Evolutionary conservation across 2,888 invertebrate species (phyloP), one percentile per base, ranked within the genome.

Genomic region (Papilio protenor): DNA sequence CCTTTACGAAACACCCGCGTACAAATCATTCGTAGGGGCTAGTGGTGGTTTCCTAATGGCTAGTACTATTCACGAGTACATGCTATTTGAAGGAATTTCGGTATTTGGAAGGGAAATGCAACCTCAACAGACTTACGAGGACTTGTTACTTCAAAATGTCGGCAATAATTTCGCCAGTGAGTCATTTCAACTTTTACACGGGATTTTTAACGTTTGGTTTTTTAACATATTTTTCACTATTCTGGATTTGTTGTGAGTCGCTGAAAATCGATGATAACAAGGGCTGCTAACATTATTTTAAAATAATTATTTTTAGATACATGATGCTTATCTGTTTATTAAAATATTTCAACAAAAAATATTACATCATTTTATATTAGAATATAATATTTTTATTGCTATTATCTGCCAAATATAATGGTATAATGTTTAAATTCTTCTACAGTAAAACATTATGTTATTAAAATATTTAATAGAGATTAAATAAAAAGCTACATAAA

Each of bases 41-140:
- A 95, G 96, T 80, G 97, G 97, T 10, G 98, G 98, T 83, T 96
- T 96, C 83, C 94, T 98, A 27, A 95, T 97, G 89, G 97, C 97
- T 92, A 96, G 96, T 80, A 96, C 97, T 0, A 90, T 98, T 81
- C 96, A 97, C 73, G 95, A 96, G 82, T 92, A 89, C 83, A 92
- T 95, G 92, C 89, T 93, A 10, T 84, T 85, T 1, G 88, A 89
- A 57, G 90, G 90, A 4, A 80, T 91, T 23, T 82, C 84, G 0
- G 87, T 89, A 6, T 86, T 87, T 57, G 93, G 92, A 55, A 87
- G 91, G 84, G 93, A 93, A 84, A 82, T 95, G 57, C 90, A 87
- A 73, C 57, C 84, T 3, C 83, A 85, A 55, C 87, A 94, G 75
- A 92, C 93, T 83, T 90, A 93, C 80, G 92, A 93, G 81, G 95